Base-by-base conservation (phyloP, 1,140 invertebrate genomes). In the Scaptomyza pallida region DNA sequence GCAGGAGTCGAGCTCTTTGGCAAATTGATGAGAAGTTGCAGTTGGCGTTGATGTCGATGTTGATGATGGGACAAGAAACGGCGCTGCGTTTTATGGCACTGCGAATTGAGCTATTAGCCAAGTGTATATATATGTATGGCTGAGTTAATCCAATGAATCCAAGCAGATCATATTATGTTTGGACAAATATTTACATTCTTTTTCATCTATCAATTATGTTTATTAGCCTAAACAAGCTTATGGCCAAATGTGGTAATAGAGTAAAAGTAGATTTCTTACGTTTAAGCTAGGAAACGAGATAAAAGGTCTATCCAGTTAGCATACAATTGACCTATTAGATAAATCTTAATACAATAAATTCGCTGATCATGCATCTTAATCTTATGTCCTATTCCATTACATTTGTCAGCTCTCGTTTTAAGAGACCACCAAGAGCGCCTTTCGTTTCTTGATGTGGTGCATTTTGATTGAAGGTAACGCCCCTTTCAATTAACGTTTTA, bases 91-190 rank as follows among this genome's bases (percentile, higher is more conserved):
- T 80, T 81, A 82, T 67, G 61, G 57, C 75, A 50, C 45, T 83
- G 79, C 70, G 75, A 82, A 83, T 83, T 83, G 76, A 83, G 79
- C 79, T 85, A 83, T 83, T 85, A 83, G 75, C 68, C 61, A 57
- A 56, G 35, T 71, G 30, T 19, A 40, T 44, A 30, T 30, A 15
- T 71, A 19, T 19, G 26, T 44, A 30, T 30, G 12, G 47, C 48
- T 23, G 12, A 54, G 26, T 35, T 60, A 48, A 54, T 45, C 50
- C 41, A 61, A n/a, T n/a, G n/a, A n/a, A n/a, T n/a, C n/a, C n/a
- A n/a, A n/a, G n/a, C 23, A 60, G 35, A 17, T 23, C 23, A 26
- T 26, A 26, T 3, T 6, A 26, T 26, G 23, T 26, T 26, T 26
- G 6, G 23, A 26, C 37, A 37, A 15, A 33, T 35, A 10, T 33